Evolutionary conservation across 1,140 invertebrate genomes (phyloP), one percentile per base, ranked within the genome.

Genomic region (Oryctes rhinoceros): DNA sequence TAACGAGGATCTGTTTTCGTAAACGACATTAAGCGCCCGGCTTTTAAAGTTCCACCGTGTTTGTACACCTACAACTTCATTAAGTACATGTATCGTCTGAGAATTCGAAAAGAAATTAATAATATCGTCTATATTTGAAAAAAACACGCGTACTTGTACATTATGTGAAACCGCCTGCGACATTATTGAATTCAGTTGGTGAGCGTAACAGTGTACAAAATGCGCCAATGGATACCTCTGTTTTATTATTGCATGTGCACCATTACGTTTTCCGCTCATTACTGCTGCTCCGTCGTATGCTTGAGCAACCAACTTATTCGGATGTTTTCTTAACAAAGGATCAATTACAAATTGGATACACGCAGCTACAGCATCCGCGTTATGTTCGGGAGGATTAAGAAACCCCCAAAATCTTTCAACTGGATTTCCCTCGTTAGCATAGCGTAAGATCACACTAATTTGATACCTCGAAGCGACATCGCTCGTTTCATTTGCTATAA

Each of bases 151-250:
- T 6, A 80, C 79, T 78, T 77, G 78, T 59, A 48, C 9, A 20
- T 80, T 80, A 24, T 80, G 49, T 76, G 37, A 39, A 35, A 59
- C 48, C 37, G 37, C 77, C 24, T 78, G 67, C 49, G 83, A 80
- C 44, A 88, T 80, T 71, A 88, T 83, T 67, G 87, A 83, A 81
- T 87, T 87, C 47, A 86, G 79, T 82, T 85, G 84, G 76, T 87
- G 86, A 48, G 86, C 83, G 79, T 87, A 86, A 76, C 86, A 87
- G 76, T 86, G 86, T 44, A 87, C 81, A 80, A 83, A 88, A 82
- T 86, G 80, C 37, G 85, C 86, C 81, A 83, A 78, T 71, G 81
- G 81, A 81, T 85, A 86, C 75, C 75, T 81, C 75, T 84, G 81
- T 81, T 83, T 85, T 35, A 87, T 83, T 81, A 78, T 82, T 39